These are phyloP conservation scores for Orius laevigatus DNA, from an alignment of 1,140 invertebrate genomes.

Conservation along the genomic window DNA sequence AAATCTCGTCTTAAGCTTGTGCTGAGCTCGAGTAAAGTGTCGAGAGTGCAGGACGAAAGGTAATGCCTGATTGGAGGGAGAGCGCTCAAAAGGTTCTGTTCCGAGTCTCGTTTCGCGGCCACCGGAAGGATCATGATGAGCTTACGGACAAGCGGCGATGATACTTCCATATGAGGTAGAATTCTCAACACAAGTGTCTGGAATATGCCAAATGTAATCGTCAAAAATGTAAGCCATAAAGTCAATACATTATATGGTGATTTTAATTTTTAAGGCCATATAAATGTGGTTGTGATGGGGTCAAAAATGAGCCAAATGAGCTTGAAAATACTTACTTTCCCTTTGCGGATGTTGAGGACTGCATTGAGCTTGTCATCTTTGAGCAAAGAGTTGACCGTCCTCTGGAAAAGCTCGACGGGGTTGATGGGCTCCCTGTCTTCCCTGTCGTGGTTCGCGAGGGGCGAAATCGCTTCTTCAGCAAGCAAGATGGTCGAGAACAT, in stretches of 20 bases:
- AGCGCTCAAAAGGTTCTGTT: slow-evolving; percentile 12
- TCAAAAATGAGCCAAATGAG: background rate
- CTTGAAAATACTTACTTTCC: slow-evolving; percentile 9
- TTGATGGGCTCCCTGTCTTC: slow-evolving; percentile 2
- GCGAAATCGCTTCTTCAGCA: slow-evolving; percentile 14
- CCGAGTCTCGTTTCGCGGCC: slow-evolving; percentile 9
- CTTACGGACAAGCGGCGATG: slow-evolving; percentile 3
- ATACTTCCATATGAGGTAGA: slow-evolving; percentile 12
- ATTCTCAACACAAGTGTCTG: slow-evolving; percentile 13
- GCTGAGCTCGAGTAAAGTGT: background rate
- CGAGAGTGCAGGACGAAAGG: slow-evolving; percentile 1
- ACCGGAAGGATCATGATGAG: slow-evolving; percentile 9
- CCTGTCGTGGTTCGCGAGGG: background rate
- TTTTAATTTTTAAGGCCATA: background rate
- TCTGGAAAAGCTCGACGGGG: slow-evolving; percentile 12
- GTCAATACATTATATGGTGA: background rate
- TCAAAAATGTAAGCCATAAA: background rate
- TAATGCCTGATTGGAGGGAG: slow-evolving; percentile 14
- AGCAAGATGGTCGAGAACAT: slow-evolving; percentile 9
- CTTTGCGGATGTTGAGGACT: slow-evolving; percentile 14
- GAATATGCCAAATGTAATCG: background rate
- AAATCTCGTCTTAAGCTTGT: slow-evolving; percentile 2
- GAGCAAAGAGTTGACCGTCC: slow-evolving; percentile 8
- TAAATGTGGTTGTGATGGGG: background rate
- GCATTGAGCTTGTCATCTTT: slow-evolving; percentile 15